A percentile compares a stretch with the other conserved stretches of the same genome.
Conservation (phyloP, 2,888 invertebrate species). For the Coelogynopora nodosa region DNA sequence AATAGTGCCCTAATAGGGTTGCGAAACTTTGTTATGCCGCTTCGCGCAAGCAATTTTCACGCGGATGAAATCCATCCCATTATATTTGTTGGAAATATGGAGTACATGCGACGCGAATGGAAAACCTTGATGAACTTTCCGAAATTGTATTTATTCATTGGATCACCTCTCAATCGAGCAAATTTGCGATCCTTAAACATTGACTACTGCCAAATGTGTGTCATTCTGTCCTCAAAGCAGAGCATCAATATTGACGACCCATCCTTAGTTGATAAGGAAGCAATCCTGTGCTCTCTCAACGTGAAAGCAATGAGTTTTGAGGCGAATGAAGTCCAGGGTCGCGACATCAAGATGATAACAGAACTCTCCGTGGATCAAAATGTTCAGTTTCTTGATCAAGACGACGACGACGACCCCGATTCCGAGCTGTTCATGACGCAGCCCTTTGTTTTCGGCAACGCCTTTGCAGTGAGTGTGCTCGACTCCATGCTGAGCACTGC, state of each 20-base stretch:
- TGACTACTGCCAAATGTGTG: slow-evolving; percentile 99
- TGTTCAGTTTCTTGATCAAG: slow-evolving; percentile 70
- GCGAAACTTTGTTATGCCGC: slow-evolving; percentile 96
- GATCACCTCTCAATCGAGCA: slow-evolving; percentile 95
- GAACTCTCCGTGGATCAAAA: slow-evolving; percentile 93
- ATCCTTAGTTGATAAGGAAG: slow-evolving; percentile 98
- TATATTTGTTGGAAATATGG: slow-evolving; percentile 96
- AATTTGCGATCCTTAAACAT: slow-evolving; percentile 98
- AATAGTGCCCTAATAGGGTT: slow-evolving; percentile 96
- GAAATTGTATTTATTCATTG: slow-evolving; percentile 96
- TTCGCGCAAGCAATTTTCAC: slow-evolving; percentile 98
- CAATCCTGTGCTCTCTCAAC: slow-evolving; percentile 96
- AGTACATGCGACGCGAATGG: slow-evolving; percentile 97
- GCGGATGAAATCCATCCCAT: slow-evolving; percentile 99
- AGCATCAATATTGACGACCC: slow-evolving; percentile 87
- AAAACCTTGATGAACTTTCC: slow-evolving; percentile 99
- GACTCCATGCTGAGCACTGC: slow-evolving; percentile 99
- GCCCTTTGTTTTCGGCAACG: slow-evolving; percentile 99
- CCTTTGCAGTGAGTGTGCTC: slow-evolving; percentile 98
- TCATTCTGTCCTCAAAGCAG: slow-evolving; percentile 97
- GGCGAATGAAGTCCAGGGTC: slow-evolving; percentile 92
- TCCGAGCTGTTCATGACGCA: slow-evolving; percentile 99
- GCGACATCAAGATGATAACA: slow-evolving; percentile 90
- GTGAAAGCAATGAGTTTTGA: slow-evolving; percentile 78
- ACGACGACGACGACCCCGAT: slow-evolving; percentile 95